Evolutionary conservation across 2,113 vertebrate species (phyloP), one percentile per base, ranked within the genome.

Genomic region (Chaetodon auriga): DNA sequence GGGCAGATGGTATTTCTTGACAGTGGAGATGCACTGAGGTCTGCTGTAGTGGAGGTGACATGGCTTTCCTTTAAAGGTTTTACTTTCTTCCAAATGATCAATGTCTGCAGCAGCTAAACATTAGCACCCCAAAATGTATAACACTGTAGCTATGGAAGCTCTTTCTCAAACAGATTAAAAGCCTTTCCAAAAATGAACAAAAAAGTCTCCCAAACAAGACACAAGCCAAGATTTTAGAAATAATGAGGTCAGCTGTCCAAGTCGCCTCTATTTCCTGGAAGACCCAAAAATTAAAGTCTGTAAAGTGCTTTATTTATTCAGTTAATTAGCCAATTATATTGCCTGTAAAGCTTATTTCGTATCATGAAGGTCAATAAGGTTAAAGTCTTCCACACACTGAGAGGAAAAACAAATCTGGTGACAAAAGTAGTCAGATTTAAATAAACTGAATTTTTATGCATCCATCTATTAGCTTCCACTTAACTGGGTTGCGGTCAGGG

Each of bases 1-100:
- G 86, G 82, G 58, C 90, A 92, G 87, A 91, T 89, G 86, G 85
- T 76, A 49, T 85, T 84, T 78, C 71, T 63, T 89, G 85, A 86
- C 84, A 86, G 77, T 36, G 48, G 65, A 84, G 46, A 78, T 65
- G 60, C 77, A 77, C 58, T 23, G 60, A 75, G 82, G 48, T 65
- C 68, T 73, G 43, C 75, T 51, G 68, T 61, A 69, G 80, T 61
- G 75, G 69, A 81, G 79, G 76, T 89, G 88, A 84, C 75, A 64
- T 54, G 23, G 65, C 51, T 69, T 68, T 10, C 4, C 57, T 70
- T 63, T 54, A 72, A 72, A 58, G 66, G 11, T 25, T 69, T 21
- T 79, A 21, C 61, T 21, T 79, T 54, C 48, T 21, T 11, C 14
- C 43, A 5, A 66, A 82, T 71, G 58, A 80, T 79, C 64, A 66